phyloP scores from a whole-genome alignment of 1,140 invertebrate genomes.

The Drosophila lowei region DNA sequence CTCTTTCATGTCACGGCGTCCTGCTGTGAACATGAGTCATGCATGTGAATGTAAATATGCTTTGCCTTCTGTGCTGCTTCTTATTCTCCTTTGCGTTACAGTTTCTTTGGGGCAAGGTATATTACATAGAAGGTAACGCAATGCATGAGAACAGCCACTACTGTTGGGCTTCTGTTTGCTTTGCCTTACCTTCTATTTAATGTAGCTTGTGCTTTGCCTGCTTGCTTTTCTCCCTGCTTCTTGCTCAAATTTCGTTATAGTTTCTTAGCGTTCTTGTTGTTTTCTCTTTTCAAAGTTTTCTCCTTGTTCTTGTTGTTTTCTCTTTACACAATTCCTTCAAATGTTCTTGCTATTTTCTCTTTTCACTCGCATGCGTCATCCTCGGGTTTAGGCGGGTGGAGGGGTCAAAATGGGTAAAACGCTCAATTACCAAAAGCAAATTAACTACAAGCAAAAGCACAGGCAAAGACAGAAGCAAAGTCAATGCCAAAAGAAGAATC shows the following conservation, averaged over 20 bases:
- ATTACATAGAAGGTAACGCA: not conserved
- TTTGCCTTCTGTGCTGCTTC: slow-evolving; percentile 1
- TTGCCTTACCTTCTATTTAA: not conserved
- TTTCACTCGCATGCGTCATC: slow-evolving; percentile 63
- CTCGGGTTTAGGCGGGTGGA: slow-evolving; percentile 8
- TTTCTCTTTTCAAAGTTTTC: slow-evolving; percentile 3
- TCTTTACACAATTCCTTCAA: slow-evolving; percentile 11
- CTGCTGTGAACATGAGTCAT: slow-evolving; percentile 66
- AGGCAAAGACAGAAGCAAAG: slow-evolving; percentile 18
- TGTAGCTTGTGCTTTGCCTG: not conserved
- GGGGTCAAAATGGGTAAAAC: slow-evolving; percentile 18
- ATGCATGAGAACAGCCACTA: too few relatives aligned
- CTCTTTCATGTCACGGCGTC: slow-evolving; percentile 5
- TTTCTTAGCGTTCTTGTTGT: slow-evolving; percentile 26
- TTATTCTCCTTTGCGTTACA: not conserved
- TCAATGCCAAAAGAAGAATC: slow-evolving; percentile 47
- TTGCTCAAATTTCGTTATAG: slow-evolving; percentile 38
- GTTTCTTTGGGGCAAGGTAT: not conserved
- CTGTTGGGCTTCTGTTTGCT: not conserved
- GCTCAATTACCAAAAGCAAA: slow-evolving; percentile 18
- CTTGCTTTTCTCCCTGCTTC: not conserved
- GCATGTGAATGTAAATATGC: slow-evolving; percentile 55
- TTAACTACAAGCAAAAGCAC: slow-evolving; percentile 48
- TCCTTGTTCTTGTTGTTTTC: slow-evolving; percentile 21
- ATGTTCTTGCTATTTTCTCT: slow-evolving; percentile 25